A percentile compares a stretch with the other conserved stretches of the same genome.
phyloP scores from a whole-genome alignment of 1,140 invertebrate species.

The Nylanderia fulva region DNA sequence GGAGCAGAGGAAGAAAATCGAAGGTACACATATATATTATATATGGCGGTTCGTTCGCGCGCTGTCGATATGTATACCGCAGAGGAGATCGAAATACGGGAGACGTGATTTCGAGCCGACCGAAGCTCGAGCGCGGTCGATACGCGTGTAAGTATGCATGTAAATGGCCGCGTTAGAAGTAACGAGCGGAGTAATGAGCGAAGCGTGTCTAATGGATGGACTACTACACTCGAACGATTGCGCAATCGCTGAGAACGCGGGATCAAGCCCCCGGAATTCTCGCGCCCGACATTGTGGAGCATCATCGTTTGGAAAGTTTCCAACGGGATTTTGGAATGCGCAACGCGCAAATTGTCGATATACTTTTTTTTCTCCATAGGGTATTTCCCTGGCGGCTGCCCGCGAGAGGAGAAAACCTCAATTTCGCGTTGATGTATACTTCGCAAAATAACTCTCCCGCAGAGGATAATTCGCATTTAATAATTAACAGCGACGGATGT shows the following conservation, averaged over 20 bases:
- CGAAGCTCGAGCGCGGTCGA: neutral
- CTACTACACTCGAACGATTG: constrained; percentile 12
- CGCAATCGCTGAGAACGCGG: constrained; percentile 35
- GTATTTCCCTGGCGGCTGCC: constrained; percentile 29
- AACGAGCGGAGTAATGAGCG: constrained; percentile 42
- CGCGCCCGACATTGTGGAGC: neutral
- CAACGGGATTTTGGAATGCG: neutral
- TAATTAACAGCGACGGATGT: constrained; percentile 58
- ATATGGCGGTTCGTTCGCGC: neutral
- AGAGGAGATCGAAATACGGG: neutral
- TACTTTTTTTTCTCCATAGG: constrained; percentile 21
- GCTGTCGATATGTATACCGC: neutral
- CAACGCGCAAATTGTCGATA: neutral
- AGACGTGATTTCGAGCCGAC: neutral
- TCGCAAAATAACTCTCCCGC: constrained; percentile 38
- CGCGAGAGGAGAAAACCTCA: neutral
- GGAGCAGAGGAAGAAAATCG: constrained; percentile 50
- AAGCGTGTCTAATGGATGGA: constrained; percentile 50
- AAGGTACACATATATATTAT: too few species aligned
- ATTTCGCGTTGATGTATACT: neutral
- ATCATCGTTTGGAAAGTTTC: constrained; percentile 31
- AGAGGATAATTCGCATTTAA: constrained; percentile 50
- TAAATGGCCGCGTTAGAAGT: constrained; percentile 26
- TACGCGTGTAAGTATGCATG: neutral
- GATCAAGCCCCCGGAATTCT: neutral